phyloP scores from a whole-genome alignment of 2,797 vertebrate genomes.

The Melanitta fusca region DNA sequence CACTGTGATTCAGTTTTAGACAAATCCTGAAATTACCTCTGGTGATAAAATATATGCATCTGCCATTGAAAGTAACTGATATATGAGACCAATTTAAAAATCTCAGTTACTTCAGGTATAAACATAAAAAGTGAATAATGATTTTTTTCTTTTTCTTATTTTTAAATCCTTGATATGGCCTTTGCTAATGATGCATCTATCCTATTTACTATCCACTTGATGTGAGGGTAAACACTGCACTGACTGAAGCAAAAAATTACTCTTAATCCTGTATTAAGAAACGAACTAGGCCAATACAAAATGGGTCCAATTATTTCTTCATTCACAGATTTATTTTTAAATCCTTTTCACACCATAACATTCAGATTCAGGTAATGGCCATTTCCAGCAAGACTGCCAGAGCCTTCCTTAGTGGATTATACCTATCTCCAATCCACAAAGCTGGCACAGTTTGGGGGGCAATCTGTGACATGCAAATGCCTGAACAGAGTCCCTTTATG shows the following conservation, averaged over 20 bases:
- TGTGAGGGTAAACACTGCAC: conserved; percentile 43
- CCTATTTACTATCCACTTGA: conserved; percentile 56
- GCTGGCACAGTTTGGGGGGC: background rate
- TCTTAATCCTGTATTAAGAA: conserved; percentile 39
- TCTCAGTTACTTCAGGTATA: conserved; percentile 16
- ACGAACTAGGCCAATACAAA: background rate
- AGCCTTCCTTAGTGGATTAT: background rate
- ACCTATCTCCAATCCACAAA: background rate
- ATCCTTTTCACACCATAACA: background rate
- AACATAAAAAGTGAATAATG: conserved; percentile 34
- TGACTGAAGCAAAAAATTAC: conserved; percentile 44
- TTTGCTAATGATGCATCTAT: conserved; percentile 51
- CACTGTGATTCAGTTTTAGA: background rate
- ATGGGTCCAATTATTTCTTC: background rate
- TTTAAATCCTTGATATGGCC: conserved; percentile 36
- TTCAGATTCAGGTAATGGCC: background rate
- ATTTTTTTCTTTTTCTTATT: background rate
- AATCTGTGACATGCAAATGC: background rate
- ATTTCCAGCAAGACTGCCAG: background rate
- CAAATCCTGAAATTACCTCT: conserved; percentile 52
- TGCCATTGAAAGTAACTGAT: conserved; percentile 30
- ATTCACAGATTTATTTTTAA: background rate
- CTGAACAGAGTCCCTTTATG: background rate
- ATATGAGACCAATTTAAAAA: conserved; percentile 30
- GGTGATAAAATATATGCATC: conserved; percentile 36